Conservation (phyloP, 2,113 vertebrate species). For the Oryzias woworae region DNA sequence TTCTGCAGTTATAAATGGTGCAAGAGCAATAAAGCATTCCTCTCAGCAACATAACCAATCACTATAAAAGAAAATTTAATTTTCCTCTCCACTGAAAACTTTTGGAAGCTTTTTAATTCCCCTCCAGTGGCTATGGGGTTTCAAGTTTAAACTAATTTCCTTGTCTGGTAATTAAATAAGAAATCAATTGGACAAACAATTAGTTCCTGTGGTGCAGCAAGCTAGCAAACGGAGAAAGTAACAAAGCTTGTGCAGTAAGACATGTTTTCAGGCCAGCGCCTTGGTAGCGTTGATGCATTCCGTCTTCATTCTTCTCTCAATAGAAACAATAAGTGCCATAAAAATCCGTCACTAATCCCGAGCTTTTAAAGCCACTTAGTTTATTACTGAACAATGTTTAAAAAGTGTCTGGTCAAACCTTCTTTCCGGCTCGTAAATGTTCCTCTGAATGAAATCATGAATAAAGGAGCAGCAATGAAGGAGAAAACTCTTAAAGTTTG, state of each 20-base stretch:
- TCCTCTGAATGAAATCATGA: too few species aligned
- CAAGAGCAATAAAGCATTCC: constrained; percentile 28
- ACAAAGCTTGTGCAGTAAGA: constrained; percentile 12
- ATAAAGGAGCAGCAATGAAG: too few species aligned
- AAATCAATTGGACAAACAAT: constrained; percentile 68
- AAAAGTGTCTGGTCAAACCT: too few species aligned
- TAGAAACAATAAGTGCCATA: background rate
- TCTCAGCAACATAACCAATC: constrained; percentile 37
- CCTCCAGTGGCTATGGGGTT: constrained; percentile 47
- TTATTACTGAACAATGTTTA: too few species aligned
- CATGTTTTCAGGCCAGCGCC: constrained; percentile 7
- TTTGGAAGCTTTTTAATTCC: constrained; percentile 53
- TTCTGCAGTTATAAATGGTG: constrained; percentile 27
- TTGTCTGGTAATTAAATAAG: constrained; percentile 71
- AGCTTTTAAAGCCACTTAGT: too few species aligned
- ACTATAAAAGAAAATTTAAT: constrained; percentile 30
- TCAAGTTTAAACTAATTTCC: constrained; percentile 60
- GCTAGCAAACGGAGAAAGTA: constrained; percentile 17
- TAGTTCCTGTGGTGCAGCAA: constrained; percentile 44
- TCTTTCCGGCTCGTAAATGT: too few species aligned
- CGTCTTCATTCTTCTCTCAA: too few species aligned
- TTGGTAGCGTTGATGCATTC: background rate
- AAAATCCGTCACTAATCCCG: background rate
- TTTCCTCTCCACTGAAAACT: constrained; percentile 50
- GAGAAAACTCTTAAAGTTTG: too few species aligned